These are phyloP conservation scores for Nyctibius grandis DNA, from an alignment of 2,797 vertebrate species.

Conservation along the genomic window DNA sequence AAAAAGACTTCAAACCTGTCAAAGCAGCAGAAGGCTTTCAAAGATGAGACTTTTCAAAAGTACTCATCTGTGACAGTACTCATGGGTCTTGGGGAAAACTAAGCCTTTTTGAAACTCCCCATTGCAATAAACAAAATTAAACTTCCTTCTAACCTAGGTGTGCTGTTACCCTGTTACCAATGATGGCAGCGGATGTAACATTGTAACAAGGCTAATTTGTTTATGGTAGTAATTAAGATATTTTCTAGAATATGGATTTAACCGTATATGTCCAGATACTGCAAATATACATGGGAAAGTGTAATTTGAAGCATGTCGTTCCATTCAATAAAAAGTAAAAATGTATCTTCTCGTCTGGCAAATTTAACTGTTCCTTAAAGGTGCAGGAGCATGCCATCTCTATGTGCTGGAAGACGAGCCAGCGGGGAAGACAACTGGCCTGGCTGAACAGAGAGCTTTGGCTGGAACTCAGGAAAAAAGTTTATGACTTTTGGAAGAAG, in stretches of 20 bases:
- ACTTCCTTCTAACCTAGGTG: background rate
- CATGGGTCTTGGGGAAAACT: background rate
- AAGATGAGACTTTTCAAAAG: background rate
- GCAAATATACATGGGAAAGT: background rate
- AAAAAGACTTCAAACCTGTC: background rate
- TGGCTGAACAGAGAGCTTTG: too few relatives aligned
- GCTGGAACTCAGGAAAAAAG: too few relatives aligned
- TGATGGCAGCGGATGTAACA: background rate
- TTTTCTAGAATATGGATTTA: background rate
- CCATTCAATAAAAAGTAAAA: background rate
- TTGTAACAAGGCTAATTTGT: background rate
- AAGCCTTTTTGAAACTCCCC: background rate
- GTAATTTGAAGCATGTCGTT: background rate
- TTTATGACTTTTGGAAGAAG: too few relatives aligned
- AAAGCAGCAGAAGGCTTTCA: background rate
- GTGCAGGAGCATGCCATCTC: background rate
- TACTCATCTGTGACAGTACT: background rate
- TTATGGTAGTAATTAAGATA: background rate
- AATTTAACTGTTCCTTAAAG: background rate
- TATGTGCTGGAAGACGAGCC: background rate
- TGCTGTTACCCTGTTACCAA: too few relatives aligned
- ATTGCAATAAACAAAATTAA: background rate
- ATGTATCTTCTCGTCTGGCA: background rate
- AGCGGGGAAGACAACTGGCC: too few relatives aligned
- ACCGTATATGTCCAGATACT: background rate